A percentile compares a stretch with the other conserved stretches of the same genome.
These are phyloP conservation scores for Aphodius granarius DNA, from an alignment of 2,888 invertebrate species.

Conservation along the genomic window DNA sequence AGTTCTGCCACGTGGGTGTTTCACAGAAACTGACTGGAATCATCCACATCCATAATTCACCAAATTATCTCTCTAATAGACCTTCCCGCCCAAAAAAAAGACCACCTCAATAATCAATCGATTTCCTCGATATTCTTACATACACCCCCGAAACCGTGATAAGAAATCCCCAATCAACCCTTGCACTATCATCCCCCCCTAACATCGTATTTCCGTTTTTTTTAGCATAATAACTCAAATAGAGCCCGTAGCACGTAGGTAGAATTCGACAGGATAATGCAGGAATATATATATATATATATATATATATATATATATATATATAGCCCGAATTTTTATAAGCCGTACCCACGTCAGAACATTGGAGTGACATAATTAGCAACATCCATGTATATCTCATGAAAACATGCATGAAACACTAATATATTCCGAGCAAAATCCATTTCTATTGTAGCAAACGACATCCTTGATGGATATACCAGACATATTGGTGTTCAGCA, in stretches of 20 bases:
- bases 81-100: no score
- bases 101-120: neutral
- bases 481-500: neutral
- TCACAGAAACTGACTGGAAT: neutral
- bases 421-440: no score
- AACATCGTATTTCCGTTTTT: neutral
- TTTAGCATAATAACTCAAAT: conserved; percentile 45
- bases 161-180: neutral
- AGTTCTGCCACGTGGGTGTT: neutral
- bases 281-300: no score
- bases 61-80: neutral
- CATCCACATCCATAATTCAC: neutral
- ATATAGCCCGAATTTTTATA: no score
- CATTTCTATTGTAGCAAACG: neutral
- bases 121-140: neutral
- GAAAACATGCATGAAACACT: no score
- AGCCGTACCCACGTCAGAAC: no score
- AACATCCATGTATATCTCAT: no score
- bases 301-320: no score
- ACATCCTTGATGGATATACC: neutral
- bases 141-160: neutral
- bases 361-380: no score
- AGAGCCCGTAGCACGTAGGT: conserved; percentile 57
- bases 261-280: conserved; percentile 29
- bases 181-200: neutral